Conservation (phyloP, 2,797 vertebrate species). For the Phoeniculus purpureus region DNA sequence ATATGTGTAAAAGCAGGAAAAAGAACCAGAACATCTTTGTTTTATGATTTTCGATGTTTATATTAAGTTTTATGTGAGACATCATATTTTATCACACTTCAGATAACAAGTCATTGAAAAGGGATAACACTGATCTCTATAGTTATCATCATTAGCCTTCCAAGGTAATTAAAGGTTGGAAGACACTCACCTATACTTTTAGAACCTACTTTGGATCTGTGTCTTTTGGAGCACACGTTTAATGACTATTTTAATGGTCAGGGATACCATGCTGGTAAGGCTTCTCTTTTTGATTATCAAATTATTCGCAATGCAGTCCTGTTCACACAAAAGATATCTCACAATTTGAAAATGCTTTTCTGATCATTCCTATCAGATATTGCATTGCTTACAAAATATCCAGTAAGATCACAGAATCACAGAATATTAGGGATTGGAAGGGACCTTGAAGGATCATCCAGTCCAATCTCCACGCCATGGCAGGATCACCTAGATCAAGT, state of each 20-base stretch:
- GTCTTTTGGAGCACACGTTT: neutral
- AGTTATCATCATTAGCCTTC: neutral
- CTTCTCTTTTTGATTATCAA: neutral
- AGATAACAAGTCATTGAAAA: conserved; percentile 18
- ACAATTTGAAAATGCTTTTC: neutral
- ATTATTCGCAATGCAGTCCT: neutral
- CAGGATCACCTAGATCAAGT: too few relatives aligned
- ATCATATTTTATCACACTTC: neutral
- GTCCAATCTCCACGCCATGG: too few relatives aligned
- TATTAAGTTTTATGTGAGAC: neutral
- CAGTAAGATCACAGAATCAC: neutral
- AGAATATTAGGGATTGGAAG: too few relatives aligned
- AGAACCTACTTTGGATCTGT: neutral
- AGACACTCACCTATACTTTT: neutral
- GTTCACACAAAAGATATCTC: neutral
- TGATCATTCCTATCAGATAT: neutral
- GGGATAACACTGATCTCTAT: neutral
- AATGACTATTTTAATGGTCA: neutral
- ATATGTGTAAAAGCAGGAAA: neutral
- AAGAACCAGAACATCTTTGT: neutral
- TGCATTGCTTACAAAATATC: neutral
- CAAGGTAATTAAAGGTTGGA: neutral
- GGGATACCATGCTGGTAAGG: neutral
- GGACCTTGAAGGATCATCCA: too few relatives aligned
- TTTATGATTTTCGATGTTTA: neutral